Conservation (phyloP, 2,888 invertebrate species). For the Drosophila austrosaltans region DNA sequence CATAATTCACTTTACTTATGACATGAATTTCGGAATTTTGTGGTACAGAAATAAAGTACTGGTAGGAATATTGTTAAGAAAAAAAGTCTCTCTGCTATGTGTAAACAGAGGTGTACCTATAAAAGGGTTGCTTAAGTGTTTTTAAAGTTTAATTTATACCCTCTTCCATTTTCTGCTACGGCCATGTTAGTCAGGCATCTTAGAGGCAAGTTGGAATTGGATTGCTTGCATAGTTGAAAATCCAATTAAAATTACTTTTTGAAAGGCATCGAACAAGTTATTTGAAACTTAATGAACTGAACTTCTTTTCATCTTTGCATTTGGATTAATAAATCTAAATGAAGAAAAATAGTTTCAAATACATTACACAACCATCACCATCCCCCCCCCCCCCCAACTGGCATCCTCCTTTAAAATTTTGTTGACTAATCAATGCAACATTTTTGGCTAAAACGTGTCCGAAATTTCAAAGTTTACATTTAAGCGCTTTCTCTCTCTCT, state of each 20-base stretch:
- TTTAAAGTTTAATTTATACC: background rate
- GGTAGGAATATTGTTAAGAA: constrained; percentile 22
- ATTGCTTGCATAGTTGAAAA: constrained; percentile 30
- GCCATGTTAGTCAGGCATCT: constrained; percentile 5
- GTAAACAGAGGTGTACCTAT: background rate
- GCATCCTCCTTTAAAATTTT: background rate
- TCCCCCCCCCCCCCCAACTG: background rate
- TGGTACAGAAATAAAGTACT: constrained; percentile 12
- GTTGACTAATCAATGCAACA: constrained; percentile 24
- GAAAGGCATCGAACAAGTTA: constrained; percentile 2
- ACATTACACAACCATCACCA: constrained; percentile 1
- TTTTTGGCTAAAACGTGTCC: background rate
- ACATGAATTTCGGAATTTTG: constrained; percentile 38
- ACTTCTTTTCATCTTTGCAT: background rate
- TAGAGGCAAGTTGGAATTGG: constrained; percentile 3
- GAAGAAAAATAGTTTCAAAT: background rate
- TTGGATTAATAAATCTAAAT: constrained; percentile 14
- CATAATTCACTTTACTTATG: constrained; percentile 23
- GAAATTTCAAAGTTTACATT: constrained; percentile 23
- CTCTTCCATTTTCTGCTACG: constrained; percentile 22
- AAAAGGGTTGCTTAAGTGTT: background rate
- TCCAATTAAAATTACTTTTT: constrained; percentile 47
- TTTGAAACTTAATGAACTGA: constrained; percentile 25
- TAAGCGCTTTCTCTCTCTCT: constrained; percentile 28
- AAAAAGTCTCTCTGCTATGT: background rate